These are phyloP conservation scores for Macrotis lagotis DNA, from an alignment of 2,113 vertebrate species.

Conservation along the genomic window DNA sequence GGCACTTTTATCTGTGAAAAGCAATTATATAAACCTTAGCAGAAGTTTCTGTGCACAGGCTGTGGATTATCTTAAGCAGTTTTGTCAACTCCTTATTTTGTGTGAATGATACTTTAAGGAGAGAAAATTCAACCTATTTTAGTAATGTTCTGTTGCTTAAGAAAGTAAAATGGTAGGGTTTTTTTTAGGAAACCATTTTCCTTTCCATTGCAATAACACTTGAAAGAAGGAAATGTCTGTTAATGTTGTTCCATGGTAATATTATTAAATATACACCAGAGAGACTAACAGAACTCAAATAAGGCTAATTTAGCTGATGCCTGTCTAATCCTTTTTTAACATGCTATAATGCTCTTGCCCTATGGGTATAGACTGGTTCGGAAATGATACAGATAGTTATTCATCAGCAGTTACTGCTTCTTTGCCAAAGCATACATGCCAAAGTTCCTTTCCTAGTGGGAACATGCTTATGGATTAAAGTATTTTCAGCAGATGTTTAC, in stretches of 20 bases:
- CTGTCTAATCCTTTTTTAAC: slow-evolving; percentile 63
- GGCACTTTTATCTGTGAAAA: background rate
- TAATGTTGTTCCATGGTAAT: background rate
- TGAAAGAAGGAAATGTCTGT: slow-evolving; percentile 7
- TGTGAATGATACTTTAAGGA: slow-evolving; percentile 1
- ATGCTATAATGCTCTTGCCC: slow-evolving; percentile 48
- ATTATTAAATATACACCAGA: slow-evolving; percentile 57
- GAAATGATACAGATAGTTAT: slow-evolving; percentile 62
- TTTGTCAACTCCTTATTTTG: background rate
- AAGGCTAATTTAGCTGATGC: slow-evolving; percentile 61
- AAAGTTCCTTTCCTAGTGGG: slow-evolving; percentile 20
- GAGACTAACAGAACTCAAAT: slow-evolving; percentile 55
- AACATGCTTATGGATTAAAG: slow-evolving; percentile 59
- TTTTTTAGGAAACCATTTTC: slow-evolving; percentile 1
- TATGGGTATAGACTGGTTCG: slow-evolving; percentile 31
- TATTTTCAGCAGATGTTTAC: slow-evolving; percentile 68
- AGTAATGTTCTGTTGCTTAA: background rate
- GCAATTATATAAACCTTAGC: background rate
- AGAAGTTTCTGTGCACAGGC: background rate
- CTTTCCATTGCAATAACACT: background rate
- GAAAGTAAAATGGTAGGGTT: background rate
- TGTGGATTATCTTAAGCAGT: background rate
- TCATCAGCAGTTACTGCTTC: slow-evolving; percentile 66
- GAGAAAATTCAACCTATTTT: background rate
- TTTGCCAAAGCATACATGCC: slow-evolving; percentile 38